Base-by-base conservation (phyloP, 2,888 invertebrate species). In the Tridacna crocea region DNA sequence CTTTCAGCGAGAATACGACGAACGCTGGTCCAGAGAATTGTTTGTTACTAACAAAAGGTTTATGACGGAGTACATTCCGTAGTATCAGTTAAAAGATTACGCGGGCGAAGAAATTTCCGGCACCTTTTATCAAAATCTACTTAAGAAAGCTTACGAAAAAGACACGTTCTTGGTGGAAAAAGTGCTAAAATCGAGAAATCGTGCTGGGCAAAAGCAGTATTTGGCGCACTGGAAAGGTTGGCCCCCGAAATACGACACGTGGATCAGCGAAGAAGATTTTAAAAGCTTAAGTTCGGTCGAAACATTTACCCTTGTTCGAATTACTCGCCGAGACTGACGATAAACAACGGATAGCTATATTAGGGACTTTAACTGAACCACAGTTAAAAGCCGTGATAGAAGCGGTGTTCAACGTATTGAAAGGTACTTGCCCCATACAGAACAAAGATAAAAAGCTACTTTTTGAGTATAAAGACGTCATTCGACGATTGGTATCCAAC, bases 401-500 rank as follows among this genome's bases (percentile, higher is more conserved):
- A 65, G 77, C 81, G 46, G 77, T 83, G 19, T 86, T 82, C 76
- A 86, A 86, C 80, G 84, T 84, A 11, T 65, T 86, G 48, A 63
- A 73, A 36, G 82, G 84, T 61, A 84, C 79, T 24, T 82, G 78
- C n/a, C 58, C 73, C n/a, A 24, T 84, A 22, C 60, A 51, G 2
- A 61, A 72, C 22, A 55, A 26, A 63, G 80, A 81, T 73, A 86
- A 82, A 74, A 82, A 70, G 46, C 79, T 46, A 68, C 72, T 86
- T n/a, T n/a, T 36, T 15, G 68, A 66, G 26, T 47, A 73, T 60
- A 80, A 73, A 60, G 70, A 22, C 12, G 47, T 61, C 77, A 74
- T 87, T 75, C 75, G 87, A 17, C 80, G 79, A 58, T 47, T 84
- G 47, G 75, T 79, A 22, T 79, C 80, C 58, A 79, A 79, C 55